Percentiles rank a stretch among this genome's conserved stretches.
Evolutionary conservation across 1,140 invertebrate species (phyloP).

Genomic region (Heliconius eleuchia): DNA sequence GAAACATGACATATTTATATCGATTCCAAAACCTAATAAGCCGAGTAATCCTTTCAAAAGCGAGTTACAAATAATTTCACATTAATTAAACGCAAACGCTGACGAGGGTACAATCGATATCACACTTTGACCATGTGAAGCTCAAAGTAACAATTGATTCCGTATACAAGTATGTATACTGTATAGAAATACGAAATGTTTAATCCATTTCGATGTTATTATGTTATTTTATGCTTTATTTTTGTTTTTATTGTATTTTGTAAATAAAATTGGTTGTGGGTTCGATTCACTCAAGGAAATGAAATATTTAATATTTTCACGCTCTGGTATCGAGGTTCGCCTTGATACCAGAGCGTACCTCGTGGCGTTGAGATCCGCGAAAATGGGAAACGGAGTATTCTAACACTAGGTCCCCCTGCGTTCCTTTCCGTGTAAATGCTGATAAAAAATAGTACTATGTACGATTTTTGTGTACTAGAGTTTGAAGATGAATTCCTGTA

Average conservation of each 20-base stretch:
- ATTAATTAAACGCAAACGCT: conserved; percentile 12
- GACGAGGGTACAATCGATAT: conserved; percentile 10
- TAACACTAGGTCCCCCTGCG: too few species aligned
- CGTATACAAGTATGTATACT: background rate
- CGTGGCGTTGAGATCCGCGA: background rate
- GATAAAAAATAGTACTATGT: too few species aligned
- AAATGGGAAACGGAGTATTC: too few species aligned
- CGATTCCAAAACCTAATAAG: background rate
- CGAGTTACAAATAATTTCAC: conserved; percentile 6
- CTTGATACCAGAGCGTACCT: too few species aligned
- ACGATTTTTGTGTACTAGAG: too few species aligned
- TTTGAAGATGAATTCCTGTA: too few species aligned
- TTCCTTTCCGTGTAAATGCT: too few species aligned
- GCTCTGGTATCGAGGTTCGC: too few species aligned
- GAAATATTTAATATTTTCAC: too few species aligned
- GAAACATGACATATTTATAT: background rate
- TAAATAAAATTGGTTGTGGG: too few species aligned
- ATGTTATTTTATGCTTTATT: background rate
- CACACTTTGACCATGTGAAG: conserved; percentile 10
- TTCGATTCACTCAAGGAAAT: too few species aligned
- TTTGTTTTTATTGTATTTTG: background rate
- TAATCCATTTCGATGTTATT: background rate
- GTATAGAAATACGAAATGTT: background rate
- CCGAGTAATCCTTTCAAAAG: conserved; percentile 3
- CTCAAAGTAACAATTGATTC: conserved; percentile 8